phyloP scores from a whole-genome alignment of 2,113 vertebrate species.

The Amphiprion ocellaris region DNA sequence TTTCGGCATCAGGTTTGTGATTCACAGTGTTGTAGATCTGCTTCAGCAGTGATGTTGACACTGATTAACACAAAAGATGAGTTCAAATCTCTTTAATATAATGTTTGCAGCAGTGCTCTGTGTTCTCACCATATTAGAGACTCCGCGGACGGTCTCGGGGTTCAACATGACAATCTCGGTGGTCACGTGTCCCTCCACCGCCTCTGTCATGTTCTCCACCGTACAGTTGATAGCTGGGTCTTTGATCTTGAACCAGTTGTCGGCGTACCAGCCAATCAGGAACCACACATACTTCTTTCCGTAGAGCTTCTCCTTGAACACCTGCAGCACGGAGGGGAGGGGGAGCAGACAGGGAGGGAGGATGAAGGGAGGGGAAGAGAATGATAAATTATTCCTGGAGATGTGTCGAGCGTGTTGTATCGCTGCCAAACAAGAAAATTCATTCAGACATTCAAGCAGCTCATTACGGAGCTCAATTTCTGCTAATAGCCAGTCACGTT shows the following conservation, averaged over 20 bases:
- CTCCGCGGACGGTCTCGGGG: constrained; percentile 93
- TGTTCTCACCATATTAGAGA: constrained; percentile 92
- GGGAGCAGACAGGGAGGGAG: neutral
- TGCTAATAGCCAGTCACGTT: constrained; percentile 51
- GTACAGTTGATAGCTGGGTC: constrained; percentile 97
- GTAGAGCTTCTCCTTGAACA: constrained; percentile 96
- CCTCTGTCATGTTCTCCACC: constrained; percentile 94
- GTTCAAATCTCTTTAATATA: neutral
- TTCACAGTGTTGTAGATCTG: no score
- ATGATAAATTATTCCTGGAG: constrained; percentile 51
- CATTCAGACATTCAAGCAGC: constrained; percentile 54
- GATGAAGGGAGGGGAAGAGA: neutral
- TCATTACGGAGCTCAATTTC: constrained; percentile 48
- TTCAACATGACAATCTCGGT: constrained; percentile 98
- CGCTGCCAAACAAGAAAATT: constrained; percentile 49
- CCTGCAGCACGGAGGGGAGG: constrained; percentile 77
- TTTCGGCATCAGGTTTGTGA: no score
- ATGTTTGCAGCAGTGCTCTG: neutral
- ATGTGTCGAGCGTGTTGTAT: constrained; percentile 41
- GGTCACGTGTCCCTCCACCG: constrained; percentile 95
- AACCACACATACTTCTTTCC: constrained; percentile 98
- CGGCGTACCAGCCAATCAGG: constrained; percentile 96
- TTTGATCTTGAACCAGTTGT: constrained; percentile 97
- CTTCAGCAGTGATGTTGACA: neutral
- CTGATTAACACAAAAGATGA: neutral